Conservation (phyloP, 2,113 vertebrate species). For the Jaculus jaculus region DNA sequence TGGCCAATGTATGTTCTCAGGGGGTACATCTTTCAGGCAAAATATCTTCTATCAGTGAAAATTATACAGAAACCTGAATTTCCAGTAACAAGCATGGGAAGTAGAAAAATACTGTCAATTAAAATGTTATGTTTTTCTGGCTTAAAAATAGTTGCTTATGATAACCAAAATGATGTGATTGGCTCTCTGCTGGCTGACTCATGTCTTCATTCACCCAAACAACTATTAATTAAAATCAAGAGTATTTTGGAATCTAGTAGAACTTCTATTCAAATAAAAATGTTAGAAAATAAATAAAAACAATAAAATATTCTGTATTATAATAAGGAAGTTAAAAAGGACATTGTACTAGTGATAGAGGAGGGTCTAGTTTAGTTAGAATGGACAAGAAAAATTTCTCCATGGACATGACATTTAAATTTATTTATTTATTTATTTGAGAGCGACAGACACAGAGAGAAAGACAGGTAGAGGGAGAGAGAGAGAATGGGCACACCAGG, state of each 20-base stretch:
- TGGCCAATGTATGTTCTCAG: not conserved
- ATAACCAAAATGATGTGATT: not conserved
- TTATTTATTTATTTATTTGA: no score
- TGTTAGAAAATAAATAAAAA: not conserved
- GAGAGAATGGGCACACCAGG: no score
- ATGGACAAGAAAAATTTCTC: not conserved
- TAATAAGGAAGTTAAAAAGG: not conserved
- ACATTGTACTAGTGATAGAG: not conserved
- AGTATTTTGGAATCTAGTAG: not conserved
- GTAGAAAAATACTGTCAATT: not conserved
- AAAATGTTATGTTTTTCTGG: not conserved
- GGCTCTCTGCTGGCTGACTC: not conserved
- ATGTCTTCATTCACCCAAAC: not conserved
- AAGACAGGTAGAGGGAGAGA: no score
- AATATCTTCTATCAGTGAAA: not conserved
- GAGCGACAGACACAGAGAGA: no score
- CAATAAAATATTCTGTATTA: not conserved
- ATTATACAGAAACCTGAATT: not conserved
- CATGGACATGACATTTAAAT: not conserved
- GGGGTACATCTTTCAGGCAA: not conserved
- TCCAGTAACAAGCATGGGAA: constrained; percentile 25
- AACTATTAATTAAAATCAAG: not conserved
- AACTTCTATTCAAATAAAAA: not conserved
- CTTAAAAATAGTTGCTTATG: not conserved
- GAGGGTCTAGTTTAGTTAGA: not conserved